Percentiles rank a stretch among this genome's conserved stretches.
phyloP scores from a whole-genome alignment of 2,797 vertebrate genomes.

The Propithecus perrieri region DNA sequence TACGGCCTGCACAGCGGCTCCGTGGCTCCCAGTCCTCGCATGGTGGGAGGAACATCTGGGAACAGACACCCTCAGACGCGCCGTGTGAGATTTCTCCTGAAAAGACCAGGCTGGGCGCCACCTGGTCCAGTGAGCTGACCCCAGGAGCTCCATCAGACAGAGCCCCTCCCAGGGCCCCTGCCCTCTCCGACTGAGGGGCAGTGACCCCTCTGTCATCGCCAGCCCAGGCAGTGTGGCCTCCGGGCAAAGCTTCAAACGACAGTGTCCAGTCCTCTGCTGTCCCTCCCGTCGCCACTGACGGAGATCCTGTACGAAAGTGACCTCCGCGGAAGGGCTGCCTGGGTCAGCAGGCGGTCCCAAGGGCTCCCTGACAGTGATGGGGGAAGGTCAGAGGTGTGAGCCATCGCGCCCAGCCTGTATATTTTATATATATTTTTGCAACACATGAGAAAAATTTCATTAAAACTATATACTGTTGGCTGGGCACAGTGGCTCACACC shows the following conservation, averaged over 20 bases:
- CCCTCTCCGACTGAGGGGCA: background rate
- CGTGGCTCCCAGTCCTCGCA: rapidly evolving
- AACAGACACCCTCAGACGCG: background rate
- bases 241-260: background rate
- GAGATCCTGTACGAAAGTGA: background rate
- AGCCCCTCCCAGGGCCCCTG: too few relatives aligned
- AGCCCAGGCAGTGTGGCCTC: background rate
- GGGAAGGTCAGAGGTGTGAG: background rate
- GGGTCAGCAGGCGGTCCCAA: background rate
- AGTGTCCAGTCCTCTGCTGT: background rate
- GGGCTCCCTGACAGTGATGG: background rate
- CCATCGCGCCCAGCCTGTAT: background rate
- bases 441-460: background rate
- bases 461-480: background rate
- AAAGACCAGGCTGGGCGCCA: background rate
- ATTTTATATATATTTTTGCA: background rate
- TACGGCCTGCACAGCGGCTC: background rate
- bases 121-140: background rate
- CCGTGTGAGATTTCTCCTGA: rapidly evolving
- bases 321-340: rapidly evolving
- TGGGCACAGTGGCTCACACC: background rate
- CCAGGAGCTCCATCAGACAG: background rate
- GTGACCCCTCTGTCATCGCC: background rate
- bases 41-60: background rate
- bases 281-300: background rate